Conservation (phyloP, 2,113 vertebrate species). For the Tachycineta bicolor region DNA sequence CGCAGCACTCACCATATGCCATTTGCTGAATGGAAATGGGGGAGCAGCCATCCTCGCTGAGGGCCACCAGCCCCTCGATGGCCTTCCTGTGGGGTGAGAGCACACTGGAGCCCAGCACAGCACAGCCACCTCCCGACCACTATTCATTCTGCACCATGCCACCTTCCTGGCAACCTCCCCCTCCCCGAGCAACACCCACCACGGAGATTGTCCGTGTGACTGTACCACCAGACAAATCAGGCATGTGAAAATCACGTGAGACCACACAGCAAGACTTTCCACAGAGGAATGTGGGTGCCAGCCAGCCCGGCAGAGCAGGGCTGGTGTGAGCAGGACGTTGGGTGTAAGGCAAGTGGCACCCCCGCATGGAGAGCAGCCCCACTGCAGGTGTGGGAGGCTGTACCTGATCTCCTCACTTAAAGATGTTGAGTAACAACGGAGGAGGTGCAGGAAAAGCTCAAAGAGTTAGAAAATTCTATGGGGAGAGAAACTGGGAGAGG, state of each 20-base stretch:
- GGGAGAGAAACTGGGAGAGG: neutral
- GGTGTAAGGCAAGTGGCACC: neutral
- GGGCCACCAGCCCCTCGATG: conserved; percentile 76
- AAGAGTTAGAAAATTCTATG: neutral
- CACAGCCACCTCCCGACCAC: neutral
- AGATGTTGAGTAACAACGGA: neutral
- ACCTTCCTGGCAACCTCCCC: neutral
- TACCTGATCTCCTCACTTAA: neutral
- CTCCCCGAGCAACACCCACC: neutral
- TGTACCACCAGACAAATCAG: neutral
- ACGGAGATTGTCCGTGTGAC: rapidly evolving
- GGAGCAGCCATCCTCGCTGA: conserved; percentile 77
- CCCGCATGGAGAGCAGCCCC: neutral
- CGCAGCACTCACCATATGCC: conserved; percentile 75
- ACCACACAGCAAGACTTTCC: neutral
- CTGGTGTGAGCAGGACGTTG: rapidly evolving
- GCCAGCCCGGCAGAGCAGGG: neutral
- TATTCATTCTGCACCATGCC: neutral
- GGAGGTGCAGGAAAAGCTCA: neutral
- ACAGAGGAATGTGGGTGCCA: neutral
- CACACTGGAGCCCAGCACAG: neutral
- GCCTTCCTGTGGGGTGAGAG: conserved; percentile 70
- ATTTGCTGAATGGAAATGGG: conserved; percentile 80
- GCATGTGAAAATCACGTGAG: neutral
- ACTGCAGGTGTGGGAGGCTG: neutral